A percentile compares a stretch with the other conserved stretches of the same genome.
Evolutionary conservation across 2,888 invertebrate genomes (phyloP).

Genomic region (Ormyrus pomaceus): DNA sequence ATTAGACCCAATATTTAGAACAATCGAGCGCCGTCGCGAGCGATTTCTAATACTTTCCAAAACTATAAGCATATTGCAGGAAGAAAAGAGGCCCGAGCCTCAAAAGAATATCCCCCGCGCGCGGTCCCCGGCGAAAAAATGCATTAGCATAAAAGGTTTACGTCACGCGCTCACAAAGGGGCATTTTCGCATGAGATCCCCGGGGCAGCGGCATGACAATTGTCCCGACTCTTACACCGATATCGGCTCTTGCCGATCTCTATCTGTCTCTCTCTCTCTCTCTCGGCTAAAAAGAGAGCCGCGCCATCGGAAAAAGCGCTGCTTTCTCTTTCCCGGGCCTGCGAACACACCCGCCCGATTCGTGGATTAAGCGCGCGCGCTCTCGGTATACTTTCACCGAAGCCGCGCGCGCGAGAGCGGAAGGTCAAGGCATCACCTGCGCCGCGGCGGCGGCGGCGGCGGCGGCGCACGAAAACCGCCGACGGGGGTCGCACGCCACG

Average conservation of each 20-base stretch:
- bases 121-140: not conserved
- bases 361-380: constrained; percentile 40
- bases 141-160: constrained; percentile 47
- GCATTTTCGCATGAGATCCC: constrained; percentile 45
- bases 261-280: constrained; percentile 36
- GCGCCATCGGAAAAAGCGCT: constrained; percentile 31
- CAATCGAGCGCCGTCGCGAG: too few species aligned
- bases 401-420: constrained; percentile 19
- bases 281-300: not conserved
- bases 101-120: not conserved
- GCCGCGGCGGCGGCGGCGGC: not conserved
- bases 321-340: constrained; percentile 55
- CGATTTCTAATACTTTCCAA: too few species aligned
- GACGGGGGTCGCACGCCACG: constrained; percentile 45
- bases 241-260: constrained; percentile 44
- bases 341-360: constrained; percentile 45
- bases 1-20: too few species aligned
- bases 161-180: constrained; percentile 28
- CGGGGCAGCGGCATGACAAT: constrained; percentile 48
- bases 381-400: constrained; percentile 44
- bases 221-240: constrained; percentile 42
- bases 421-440: constrained; percentile 57
- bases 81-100: too few species aligned
- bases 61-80: too few species aligned
- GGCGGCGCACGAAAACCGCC: constrained; percentile 19